Conservation (phyloP, 2,888 invertebrate genomes). For the Hipparchia sbordonii region DNA sequence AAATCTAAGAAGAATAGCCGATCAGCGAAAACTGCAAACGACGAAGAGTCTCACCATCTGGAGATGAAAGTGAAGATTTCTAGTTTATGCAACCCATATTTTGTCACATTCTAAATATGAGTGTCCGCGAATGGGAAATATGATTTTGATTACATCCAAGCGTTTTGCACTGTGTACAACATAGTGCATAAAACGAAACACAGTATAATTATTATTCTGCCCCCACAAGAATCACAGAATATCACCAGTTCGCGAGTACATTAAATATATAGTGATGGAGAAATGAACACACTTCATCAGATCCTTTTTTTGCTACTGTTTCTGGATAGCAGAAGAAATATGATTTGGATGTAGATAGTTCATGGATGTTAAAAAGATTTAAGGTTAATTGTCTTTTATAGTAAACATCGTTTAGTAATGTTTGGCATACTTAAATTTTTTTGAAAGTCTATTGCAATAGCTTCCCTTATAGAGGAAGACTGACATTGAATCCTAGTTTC, state of each 20-base stretch:
- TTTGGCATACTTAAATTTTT: conserved; percentile 36
- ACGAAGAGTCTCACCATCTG: no score
- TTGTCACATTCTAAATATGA: background rate
- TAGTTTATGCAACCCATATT: background rate
- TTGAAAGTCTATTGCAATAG: conserved; percentile 40
- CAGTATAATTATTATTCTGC: background rate
- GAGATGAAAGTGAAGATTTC: no score
- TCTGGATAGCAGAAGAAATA: conserved; percentile 47
- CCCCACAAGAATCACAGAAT: background rate
- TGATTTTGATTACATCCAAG: background rate
- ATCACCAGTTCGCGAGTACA: background rate
- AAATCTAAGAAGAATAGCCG: no score
- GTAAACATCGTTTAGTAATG: background rate
- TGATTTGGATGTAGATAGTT: conserved; percentile 38
- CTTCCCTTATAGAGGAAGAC: conserved; percentile 30
- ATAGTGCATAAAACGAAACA: background rate
- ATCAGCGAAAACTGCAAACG: no score
- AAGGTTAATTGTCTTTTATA: background rate
- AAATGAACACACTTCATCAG: conserved; percentile 45
- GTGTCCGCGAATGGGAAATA: background rate
- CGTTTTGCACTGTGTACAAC: background rate
- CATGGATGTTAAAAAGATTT: conserved; percentile 45
- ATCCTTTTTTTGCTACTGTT: conserved; percentile 44
- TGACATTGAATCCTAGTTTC: conserved; percentile 29
- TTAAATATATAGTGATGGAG: conserved; percentile 40